phyloP scores from a whole-genome alignment of 2,113 vertebrate genomes.

The Hippocampus zosterae region DNA sequence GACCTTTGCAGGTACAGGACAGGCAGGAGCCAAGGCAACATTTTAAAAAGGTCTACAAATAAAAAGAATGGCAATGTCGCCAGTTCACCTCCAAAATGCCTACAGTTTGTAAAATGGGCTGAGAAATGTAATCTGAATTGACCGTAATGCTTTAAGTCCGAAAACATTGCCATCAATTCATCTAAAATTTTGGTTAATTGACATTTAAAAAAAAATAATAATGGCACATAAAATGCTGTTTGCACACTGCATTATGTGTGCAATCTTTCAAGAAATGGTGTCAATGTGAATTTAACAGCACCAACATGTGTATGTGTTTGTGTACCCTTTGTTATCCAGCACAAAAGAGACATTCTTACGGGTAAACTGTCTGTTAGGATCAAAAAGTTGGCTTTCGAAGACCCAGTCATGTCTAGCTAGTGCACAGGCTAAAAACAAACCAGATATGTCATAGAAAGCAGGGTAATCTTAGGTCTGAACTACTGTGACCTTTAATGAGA shows the following conservation, averaged over 20 bases:
- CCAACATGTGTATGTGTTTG: not conserved
- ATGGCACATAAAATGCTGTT: not conserved
- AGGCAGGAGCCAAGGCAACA: not conserved
- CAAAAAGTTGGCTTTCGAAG: not conserved
- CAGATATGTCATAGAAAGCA: not conserved
- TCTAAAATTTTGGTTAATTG: not conserved
- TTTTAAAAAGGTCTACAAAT: not conserved
- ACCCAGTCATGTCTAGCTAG: not conserved
- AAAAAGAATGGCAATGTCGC: not conserved
- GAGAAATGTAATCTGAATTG: not conserved
- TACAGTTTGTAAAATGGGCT: not conserved
- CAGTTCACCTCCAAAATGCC: not conserved
- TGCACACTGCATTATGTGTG: not conserved
- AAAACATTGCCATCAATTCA: too few species aligned
- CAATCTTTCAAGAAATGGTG: not conserved
- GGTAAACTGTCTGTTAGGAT: not conserved
- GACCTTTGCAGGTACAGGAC: not conserved
- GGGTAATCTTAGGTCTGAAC: not conserved
- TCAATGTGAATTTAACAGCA: not conserved
- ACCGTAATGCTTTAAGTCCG: not conserved
- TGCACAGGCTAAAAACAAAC: slow-evolving; percentile 12
- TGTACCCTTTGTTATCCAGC: not conserved
- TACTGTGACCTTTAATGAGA: slow-evolving; percentile 4
- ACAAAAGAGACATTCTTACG: not conserved
- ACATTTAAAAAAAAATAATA: not conserved